Evolutionary conservation across 2,113 vertebrate species (phyloP).

Genomic region (Phylloscopus whistleri): DNA sequence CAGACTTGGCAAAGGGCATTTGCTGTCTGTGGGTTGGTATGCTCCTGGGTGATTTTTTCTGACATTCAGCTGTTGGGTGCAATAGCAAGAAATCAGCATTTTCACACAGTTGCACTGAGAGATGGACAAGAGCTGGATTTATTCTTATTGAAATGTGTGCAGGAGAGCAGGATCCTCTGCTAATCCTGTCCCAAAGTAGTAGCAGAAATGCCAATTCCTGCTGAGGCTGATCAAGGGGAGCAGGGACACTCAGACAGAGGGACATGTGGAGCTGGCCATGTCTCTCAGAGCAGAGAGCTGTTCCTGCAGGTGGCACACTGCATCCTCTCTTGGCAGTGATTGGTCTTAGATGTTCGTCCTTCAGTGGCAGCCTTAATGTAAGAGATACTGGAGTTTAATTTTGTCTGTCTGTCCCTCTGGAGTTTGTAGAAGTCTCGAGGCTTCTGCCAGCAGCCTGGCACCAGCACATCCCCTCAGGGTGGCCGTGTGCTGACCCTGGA

Average conservation of each 20-base stretch:
- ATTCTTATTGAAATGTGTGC: fast-evolving
- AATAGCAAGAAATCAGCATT: neutral
- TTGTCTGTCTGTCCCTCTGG: neutral
- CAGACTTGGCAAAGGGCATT: fast-evolving
- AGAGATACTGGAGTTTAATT: neutral
- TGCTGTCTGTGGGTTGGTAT: neutral
- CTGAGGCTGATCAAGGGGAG: fast-evolving
- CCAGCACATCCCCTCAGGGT: neutral
- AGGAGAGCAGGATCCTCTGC: neutral
- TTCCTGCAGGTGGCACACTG: neutral
- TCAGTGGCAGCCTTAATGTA: neutral
- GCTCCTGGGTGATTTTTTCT: neutral
- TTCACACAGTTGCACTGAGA: neutral
- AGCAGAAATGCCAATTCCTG: fast-evolving
- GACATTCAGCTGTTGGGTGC: neutral
- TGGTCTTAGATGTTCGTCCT: neutral
- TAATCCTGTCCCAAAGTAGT: neutral
- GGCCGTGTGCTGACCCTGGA: neutral
- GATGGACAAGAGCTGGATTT: neutral
- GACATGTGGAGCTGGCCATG: neutral
- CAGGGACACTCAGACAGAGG: neutral
- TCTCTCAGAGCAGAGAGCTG: neutral
- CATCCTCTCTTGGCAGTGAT: neutral
- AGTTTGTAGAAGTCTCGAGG: neutral
- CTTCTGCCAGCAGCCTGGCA: neutral